These are phyloP conservation scores for Scarus forsteni DNA, from an alignment of 2,797 vertebrate species.

Conservation along the genomic window DNA sequence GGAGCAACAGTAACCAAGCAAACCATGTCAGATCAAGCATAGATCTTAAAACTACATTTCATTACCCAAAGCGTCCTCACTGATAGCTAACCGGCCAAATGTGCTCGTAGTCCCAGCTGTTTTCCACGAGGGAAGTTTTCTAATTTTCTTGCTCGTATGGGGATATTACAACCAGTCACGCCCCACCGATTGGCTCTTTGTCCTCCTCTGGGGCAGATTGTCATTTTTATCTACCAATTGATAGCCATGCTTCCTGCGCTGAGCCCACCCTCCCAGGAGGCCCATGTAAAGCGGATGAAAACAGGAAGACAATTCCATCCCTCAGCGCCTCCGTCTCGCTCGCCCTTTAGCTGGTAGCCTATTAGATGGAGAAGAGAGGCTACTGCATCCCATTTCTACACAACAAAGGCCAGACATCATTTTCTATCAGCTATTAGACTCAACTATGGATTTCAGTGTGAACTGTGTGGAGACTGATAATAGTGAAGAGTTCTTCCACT, in stretches of 20 bases:
- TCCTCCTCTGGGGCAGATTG: conserved; percentile 79
- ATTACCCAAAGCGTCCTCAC: conserved; percentile 1
- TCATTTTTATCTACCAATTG: conserved; percentile 85
- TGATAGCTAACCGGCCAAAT: conserved; percentile 21
- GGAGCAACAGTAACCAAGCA: conserved; percentile 1
- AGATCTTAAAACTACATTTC: conserved; percentile 32
- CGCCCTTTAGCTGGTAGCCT: conserved; percentile 53
- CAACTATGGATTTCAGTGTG: conserved; percentile 29
- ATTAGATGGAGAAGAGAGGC: conserved; percentile 49
- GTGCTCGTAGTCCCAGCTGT: conserved; percentile 61
- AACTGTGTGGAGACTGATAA: conserved; percentile 2
- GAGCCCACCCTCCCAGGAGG: conserved; percentile 81
- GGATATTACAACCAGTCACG: conserved; percentile 78
- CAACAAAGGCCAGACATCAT: conserved; percentile 41
- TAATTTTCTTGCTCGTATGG: conserved; percentile 76
- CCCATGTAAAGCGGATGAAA: conserved; percentile 78
- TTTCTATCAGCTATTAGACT: conserved; percentile 38
- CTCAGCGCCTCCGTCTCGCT: conserved; percentile 73
- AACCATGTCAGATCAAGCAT: conserved; percentile 4
- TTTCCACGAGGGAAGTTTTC: conserved; percentile 78
- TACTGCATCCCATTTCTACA: conserved; percentile 38
- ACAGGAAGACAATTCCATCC: conserved; percentile 82
- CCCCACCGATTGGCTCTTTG: conserved; percentile 79
- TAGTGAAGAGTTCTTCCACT: not conserved
- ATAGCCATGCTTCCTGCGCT: conserved; percentile 75